Evolutionary conservation across 2,888 invertebrate genomes (phyloP).

Genomic region (Mythimna lalbum): DNA sequence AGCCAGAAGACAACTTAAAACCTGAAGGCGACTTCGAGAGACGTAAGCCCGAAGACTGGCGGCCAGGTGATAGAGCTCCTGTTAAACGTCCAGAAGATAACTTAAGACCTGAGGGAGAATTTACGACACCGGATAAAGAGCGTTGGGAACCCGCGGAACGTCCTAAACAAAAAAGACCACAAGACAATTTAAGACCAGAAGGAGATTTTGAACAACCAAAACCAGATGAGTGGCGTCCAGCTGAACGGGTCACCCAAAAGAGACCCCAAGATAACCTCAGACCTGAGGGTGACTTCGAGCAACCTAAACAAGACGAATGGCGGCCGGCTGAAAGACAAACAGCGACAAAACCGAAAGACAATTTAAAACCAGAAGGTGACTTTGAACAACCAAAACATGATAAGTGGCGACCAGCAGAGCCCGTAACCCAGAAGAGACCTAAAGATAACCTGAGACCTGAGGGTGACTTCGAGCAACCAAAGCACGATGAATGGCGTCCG

Average conservation of each 20-base stretch:
- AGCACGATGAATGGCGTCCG: constrained; percentile 78
- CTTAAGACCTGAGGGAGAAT: constrained; percentile 87
- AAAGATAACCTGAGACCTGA: constrained; percentile 85
- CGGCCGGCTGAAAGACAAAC: constrained; percentile 73
- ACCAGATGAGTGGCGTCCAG: constrained; percentile 68
- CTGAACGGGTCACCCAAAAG: constrained; percentile 33
- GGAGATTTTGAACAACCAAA: constrained; percentile 83
- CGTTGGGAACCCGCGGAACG: constrained; percentile 84
- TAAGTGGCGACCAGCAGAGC: constrained; percentile 44
- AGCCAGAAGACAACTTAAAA: constrained; percentile 87
- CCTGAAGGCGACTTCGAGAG: constrained; percentile 90
- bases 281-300: constrained; percentile 72
- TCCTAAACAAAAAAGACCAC: constrained; percentile 80
- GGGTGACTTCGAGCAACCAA: constrained; percentile 74
- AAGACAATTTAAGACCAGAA: constrained; percentile 90
- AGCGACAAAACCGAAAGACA: constrained; percentile 40
- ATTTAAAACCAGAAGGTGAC: constrained; percentile 44
- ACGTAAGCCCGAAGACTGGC: constrained; percentile 78
- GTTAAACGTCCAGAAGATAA: too few species aligned
- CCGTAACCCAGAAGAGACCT: constrained; percentile 63
- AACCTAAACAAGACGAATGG: constrained; percentile 76
- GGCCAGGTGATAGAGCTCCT: constrained; percentile 76
- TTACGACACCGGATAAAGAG: constrained; percentile 82
- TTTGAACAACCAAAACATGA: constrained; percentile 46
- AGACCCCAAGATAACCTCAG: constrained; percentile 85